Base-by-base conservation (phyloP, 2,888 invertebrate genomes). In the Campaea margaritaria region DNA sequence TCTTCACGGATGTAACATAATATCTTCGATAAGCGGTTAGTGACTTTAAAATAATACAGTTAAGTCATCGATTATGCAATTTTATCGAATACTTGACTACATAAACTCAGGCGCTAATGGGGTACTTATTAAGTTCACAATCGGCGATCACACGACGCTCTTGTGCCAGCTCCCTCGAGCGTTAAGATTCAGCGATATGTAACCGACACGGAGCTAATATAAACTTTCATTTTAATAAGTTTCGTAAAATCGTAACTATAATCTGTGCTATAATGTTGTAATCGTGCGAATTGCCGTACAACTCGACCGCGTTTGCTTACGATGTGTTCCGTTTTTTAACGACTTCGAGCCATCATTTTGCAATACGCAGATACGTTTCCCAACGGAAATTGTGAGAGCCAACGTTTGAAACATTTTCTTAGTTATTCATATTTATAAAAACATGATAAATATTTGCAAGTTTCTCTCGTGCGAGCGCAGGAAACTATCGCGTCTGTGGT, bases 141-240 rank as follows among this genome's bases (percentile, higher is more conserved):
- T 64, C 58, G 59, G 45, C 65, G 65, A 66, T 68, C 64, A 65
- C 46, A 60, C 41, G 45, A 44, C 54, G 54, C 66, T 38, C 58
- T 69, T 73, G 58, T 63, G 53, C 62, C 56, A 58, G 59, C 53
- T 74, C 66, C 71, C 63, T 73, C 70, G 65, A 78, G 75, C 80
- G 75, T 75, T 71, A 72, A 79, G 76, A 79, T 81, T 74, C 68
- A 60, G 62, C 73, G 78, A 79, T 81, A 76, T 59, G 64, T 72
- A 51, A 54, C 58, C 62, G 52, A 64, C 65, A 62, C 67, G 57
- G 50, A 66, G 60, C 64, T 56, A 64, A 53, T 62, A 73, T 70
- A 73, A 73, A 79, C 76, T 80, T 81, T 80, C 78, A 57, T 72
- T 77, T 75, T 74, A 70, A 75, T 81, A 73, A 74, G 71, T 76